phyloP scores from a whole-genome alignment of 2,888 invertebrate genomes.

The Stegana nigrithorax region DNA sequence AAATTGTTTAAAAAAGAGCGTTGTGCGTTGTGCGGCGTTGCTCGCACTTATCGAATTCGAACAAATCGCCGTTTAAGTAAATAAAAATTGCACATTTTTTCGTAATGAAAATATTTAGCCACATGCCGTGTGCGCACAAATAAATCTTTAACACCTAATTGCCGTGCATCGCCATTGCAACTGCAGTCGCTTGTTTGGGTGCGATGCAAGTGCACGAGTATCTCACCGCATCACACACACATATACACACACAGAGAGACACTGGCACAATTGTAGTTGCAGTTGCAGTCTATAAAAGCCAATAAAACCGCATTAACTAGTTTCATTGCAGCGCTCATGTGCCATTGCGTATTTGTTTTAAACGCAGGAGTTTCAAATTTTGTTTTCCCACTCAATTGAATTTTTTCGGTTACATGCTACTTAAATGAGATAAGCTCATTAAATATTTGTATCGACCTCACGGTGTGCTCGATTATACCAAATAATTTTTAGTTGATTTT shows the following conservation, averaged over 20 bases:
- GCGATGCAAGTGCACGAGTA: not conserved
- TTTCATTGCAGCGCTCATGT: conserved; percentile 18
- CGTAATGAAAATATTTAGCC: conserved; percentile 45
- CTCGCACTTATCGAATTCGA: not conserved
- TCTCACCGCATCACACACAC: not conserved
- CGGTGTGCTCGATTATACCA: conserved; percentile 59
- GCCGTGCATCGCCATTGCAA: not conserved
- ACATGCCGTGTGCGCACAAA: conserved; percentile 47
- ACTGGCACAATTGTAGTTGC: conserved; percentile 2
- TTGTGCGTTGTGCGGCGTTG: no score
- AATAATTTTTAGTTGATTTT: conserved; percentile 46
- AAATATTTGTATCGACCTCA: conserved; percentile 36
- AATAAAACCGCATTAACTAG: conserved; percentile 50
- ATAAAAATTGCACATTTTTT: conserved; percentile 38
- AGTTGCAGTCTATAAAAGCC: conserved; percentile 28
- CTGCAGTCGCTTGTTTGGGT: not conserved
- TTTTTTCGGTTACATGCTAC: not conserved
- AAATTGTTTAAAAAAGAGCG: no score
- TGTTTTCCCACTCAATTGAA: not conserved
- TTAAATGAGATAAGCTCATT: conserved; percentile 9
- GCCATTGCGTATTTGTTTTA: conserved; percentile 2
- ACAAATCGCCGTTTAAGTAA: conserved; percentile 46
- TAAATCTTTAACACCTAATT: conserved; percentile 26
- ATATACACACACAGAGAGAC: conserved; percentile 18
- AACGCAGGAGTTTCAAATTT: conserved; percentile 1